A percentile compares a stretch with the other conserved stretches of the same genome.
phyloP scores from a whole-genome alignment of 2,888 invertebrate genomes.

The Rotaria magnacalcarata region DNA sequence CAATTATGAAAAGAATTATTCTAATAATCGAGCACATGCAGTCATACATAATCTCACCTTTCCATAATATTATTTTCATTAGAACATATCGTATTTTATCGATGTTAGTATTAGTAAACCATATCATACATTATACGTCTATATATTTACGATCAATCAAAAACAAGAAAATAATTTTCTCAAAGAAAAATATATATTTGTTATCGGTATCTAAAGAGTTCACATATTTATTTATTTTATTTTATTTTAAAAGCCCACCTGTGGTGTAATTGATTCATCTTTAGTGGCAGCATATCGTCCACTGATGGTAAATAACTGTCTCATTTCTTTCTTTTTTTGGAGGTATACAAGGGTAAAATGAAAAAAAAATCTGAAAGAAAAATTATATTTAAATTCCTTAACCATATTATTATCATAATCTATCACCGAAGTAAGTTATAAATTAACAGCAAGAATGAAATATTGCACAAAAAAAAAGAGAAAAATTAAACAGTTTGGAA shows the following conservation, averaged over 20 bases:
- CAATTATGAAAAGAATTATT: too few relatives aligned
- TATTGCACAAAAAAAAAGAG: neutral
- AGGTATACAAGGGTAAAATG: neutral
- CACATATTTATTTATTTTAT: neutral
- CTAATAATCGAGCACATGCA: neutral
- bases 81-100: neutral
- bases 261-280: neutral
- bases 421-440: neutral
- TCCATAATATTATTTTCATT: neutral
- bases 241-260: neutral
- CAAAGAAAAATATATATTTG: neutral
- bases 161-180: neutral
- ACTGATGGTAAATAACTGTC: neutral
- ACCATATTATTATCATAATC: neutral
- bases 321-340: neutral
- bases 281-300: neutral
- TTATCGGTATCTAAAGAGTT: neutral
- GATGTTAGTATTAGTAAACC: neutral
- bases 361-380: constrained; percentile 12
- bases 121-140: neutral
- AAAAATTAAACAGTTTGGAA: neutral
- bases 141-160: neutral
- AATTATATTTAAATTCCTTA: neutral
- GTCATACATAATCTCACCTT: neutral
- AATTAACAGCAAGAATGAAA: neutral